These are phyloP conservation scores for Epinotia brunnichana DNA, from an alignment of 2,888 invertebrate genomes.

Conservation along the genomic window DNA sequence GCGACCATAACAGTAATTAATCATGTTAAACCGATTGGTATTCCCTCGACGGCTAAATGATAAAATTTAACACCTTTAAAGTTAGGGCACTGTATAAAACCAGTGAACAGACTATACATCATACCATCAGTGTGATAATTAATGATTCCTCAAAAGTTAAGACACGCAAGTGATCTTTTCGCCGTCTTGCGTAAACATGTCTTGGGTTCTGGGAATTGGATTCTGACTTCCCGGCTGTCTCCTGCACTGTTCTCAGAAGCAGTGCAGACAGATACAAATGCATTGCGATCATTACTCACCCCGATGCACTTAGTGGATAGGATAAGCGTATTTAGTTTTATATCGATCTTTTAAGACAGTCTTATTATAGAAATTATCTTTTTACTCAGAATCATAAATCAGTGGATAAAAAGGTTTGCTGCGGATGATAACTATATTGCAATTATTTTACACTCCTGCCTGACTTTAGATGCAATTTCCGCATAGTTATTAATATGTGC, in stretches of 20 bases:
- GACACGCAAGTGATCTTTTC: constrained; percentile 50
- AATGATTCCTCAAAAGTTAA: constrained; percentile 36
- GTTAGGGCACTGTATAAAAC: not conserved
- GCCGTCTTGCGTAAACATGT: constrained; percentile 61
- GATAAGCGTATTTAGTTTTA: constrained; percentile 19
- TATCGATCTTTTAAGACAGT: not conserved
- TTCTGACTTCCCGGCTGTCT: constrained; percentile 61
- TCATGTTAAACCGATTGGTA: constrained; percentile 30
- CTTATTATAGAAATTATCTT: not conserved
- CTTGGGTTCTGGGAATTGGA: constrained; percentile 56
- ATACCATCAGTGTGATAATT: constrained; percentile 25
- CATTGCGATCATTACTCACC: constrained; percentile 39
- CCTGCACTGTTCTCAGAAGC: constrained; percentile 69
- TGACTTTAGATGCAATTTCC: no score
- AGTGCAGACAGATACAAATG: constrained; percentile 41
- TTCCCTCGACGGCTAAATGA: not conserved
- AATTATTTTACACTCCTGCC: not conserved
- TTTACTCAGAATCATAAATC: not conserved
- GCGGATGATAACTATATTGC: not conserved
- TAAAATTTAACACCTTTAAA: constrained; percentile 25
- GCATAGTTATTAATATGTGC: no score
- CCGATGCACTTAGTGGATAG: constrained; percentile 12
- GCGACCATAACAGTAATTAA: constrained; percentile 32
- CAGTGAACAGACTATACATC: constrained; percentile 7
- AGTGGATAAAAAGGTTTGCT: not conserved